Evolutionary conservation across 2,888 invertebrate genomes (phyloP).

Genomic region (Venusia cambrica): DNA sequence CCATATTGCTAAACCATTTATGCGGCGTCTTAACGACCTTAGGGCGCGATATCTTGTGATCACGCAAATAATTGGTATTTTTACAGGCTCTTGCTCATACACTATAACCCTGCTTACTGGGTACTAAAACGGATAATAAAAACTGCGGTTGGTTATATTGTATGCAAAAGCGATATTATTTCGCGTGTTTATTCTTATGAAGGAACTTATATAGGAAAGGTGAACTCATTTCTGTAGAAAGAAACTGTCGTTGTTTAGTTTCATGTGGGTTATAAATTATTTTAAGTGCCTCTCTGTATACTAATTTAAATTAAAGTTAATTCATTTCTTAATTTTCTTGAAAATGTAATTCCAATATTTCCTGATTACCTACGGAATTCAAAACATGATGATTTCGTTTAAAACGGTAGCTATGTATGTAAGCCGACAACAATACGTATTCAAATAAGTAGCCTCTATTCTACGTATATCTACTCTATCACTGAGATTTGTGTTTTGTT

Average conservation of each 20-base stretch:
- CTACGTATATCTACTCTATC: too few species aligned
- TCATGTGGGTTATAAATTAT: too few species aligned
- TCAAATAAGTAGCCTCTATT: too few species aligned
- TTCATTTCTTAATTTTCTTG: too few species aligned
- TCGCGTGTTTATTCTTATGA: constrained; percentile 32
- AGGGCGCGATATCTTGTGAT: constrained; percentile 50
- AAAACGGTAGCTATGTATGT: too few species aligned
- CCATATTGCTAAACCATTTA: constrained; percentile 52
- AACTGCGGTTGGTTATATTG: constrained; percentile 22
- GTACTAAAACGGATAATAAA: constrained; percentile 22
- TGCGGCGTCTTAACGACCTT: constrained; percentile 63
- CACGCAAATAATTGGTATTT: constrained; percentile 43
- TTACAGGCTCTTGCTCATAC: constrained; percentile 20
- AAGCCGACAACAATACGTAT: too few species aligned
- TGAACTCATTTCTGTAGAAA: constrained; percentile 25
- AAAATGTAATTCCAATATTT: too few species aligned
- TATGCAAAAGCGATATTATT: constrained; percentile 34
- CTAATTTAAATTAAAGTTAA: too few species aligned
- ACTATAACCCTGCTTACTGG: constrained; percentile 17
- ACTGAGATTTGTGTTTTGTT: too few species aligned
- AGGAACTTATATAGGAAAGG: constrained; percentile 28
- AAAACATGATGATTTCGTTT: too few species aligned
- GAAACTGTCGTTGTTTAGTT: constrained; percentile 22
- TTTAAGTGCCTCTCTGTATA: too few species aligned
- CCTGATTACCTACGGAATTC: too few species aligned